Percentiles rank a stretch among this genome's conserved stretches.
These are phyloP conservation scores for Hyaena hyaena DNA, from an alignment of 2,113 vertebrate genomes.

Conservation along the genomic window DNA sequence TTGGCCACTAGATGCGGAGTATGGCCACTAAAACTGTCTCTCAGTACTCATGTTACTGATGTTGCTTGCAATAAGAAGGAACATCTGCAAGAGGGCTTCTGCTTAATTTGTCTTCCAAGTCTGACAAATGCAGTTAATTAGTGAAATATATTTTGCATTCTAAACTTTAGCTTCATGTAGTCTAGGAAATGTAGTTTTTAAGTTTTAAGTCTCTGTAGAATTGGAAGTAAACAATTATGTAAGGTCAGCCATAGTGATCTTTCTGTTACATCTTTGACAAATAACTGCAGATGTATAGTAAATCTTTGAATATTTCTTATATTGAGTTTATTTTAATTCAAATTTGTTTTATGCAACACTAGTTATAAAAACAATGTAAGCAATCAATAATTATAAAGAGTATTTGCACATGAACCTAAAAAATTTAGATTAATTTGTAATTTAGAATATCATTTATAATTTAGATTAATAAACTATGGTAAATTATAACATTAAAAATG, in stretches of 20 bases:
- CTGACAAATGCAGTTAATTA: neutral
- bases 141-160: neutral
- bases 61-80: neutral
- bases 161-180: neutral
- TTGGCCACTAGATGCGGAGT: neutral
- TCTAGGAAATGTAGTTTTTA: neutral
- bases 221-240: neutral
- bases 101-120: neutral
- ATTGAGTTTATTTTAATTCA: neutral
- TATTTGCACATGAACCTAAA: neutral
- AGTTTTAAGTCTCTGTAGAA: neutral
- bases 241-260: neutral
- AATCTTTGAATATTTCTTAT: neutral
- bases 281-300: neutral
- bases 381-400: constrained; percentile 5
- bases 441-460: neutral
- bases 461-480: neutral
- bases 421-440: neutral
- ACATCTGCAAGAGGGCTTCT: neutral
- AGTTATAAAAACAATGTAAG: neutral
- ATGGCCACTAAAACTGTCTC: neutral
- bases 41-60: neutral
- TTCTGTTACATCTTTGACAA: neutral
- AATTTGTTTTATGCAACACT: neutral
- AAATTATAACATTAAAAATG: constrained; percentile 31